Evolutionary conservation across 1,140 invertebrate genomes (phyloP), one percentile per base, ranked within the genome.

Genomic region (Zophobas atratus): DNA sequence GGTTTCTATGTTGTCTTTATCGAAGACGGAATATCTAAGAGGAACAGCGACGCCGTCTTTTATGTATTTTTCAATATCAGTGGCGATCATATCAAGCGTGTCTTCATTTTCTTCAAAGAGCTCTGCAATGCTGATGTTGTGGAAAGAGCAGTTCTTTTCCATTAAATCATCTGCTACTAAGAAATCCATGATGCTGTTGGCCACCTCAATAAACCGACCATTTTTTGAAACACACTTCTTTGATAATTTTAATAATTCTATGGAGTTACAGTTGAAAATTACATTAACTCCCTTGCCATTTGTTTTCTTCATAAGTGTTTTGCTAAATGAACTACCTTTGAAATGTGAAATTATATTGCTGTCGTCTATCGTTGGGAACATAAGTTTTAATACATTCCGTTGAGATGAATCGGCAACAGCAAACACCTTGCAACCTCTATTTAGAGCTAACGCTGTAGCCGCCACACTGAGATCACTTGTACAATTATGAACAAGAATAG

Each of bases 161-260:
- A 99, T 98, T 1, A 99, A 85, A 0, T 95, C 90, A 97, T 99
- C 99, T 8, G 97, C 97, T 70, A 99, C 85, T 1, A 92, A 87
- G 6, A 91, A 93, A 86, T 99, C 96, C 82, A 97, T 98, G 3
- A 96, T 96, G 36, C 94, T 96, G 88, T 99, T 99, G 77, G 98
- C 98, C 83, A 99, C 99, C 89, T 99, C 98, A 35, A 99, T 88
- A 89, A 99, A 99, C 43, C 97, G 91, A 41, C 97, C 98, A 84
- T 97, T 95, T 55, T 92, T 88, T 0, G 95, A 96, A 46, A 99
- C 87, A 85, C 97, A 97, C 75, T 97, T 91, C 3, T 99, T 88
- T 70, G 96, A 97, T 1, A 97, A 97, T 86, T 96, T 95, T 8
- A 99, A 88, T 88, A 97, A 97, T 77, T 98, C 96, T 82, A 94